Evolutionary conservation across 2,113 vertebrate genomes (phyloP).

Genomic region (Callipepla californica): DNA sequence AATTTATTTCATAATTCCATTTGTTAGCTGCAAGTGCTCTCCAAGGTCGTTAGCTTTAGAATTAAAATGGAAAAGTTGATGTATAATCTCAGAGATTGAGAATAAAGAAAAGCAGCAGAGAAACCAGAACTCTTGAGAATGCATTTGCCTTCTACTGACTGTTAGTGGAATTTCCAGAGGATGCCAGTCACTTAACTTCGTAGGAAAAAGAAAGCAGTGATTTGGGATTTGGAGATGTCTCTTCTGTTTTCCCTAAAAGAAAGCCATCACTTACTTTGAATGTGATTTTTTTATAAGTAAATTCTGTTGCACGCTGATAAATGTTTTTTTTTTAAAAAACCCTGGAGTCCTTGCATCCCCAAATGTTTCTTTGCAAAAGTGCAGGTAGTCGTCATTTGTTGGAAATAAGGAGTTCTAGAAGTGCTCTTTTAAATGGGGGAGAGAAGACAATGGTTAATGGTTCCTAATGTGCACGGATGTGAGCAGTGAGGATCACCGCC

Average conservation of each 20-base stretch:
- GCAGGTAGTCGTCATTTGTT: neutral
- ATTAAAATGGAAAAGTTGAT: slow-evolving; percentile 36
- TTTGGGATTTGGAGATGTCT: neutral
- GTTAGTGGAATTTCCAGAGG: neutral
- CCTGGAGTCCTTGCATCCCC: neutral
- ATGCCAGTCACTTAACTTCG: neutral
- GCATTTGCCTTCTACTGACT: neutral
- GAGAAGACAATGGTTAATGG: neutral
- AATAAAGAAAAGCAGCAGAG: slow-evolving; percentile 19
- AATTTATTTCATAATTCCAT: slow-evolving; percentile 12
- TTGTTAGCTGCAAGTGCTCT: slow-evolving; percentile 6
- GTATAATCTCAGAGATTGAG: neutral
- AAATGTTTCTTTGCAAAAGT: neutral
- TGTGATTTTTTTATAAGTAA: neutral
- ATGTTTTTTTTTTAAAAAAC: neutral
- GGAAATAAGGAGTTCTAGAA: neutral
- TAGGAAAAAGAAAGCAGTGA: neutral
- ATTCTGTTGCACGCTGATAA: neutral
- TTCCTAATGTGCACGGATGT: neutral
- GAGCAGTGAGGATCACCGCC: neutral
- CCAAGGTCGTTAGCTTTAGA: slow-evolving; percentile 2
- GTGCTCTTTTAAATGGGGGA: neutral
- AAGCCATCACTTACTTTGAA: neutral
- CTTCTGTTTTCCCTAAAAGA: neutral
- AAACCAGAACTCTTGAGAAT: neutral